Conservation (phyloP, 92 coral and sea anemone species). For the Porites lobata region DNA sequence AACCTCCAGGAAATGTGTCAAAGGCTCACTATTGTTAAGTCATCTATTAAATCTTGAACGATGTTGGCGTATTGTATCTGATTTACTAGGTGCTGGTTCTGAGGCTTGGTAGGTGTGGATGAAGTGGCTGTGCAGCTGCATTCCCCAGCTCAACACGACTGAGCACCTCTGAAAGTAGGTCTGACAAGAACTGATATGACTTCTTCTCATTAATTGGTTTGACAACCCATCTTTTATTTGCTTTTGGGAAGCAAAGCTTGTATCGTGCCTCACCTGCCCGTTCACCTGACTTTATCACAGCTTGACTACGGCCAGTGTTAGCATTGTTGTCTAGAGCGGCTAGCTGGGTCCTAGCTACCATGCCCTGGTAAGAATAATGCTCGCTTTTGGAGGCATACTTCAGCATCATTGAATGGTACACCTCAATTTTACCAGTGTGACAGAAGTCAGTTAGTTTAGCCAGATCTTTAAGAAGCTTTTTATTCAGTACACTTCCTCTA, state of each 20-base stretch:
- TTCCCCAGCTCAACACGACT: conserved; percentile 1
- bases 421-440: conserved; percentile 71
- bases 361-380: conserved; percentile 62
- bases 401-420: conserved; percentile 71
- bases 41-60: conserved; percentile 38
- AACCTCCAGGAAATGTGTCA: no score
- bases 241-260: conserved; percentile 44
- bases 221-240: conserved; percentile 34
- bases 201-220: conserved; percentile 58
- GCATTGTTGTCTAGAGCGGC: conserved; percentile 73
- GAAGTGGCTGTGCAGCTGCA: conserved; percentile 12
- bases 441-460: conserved; percentile 69
- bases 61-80: conserved; percentile 35
- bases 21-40: background rate
- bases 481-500: conserved; percentile 33
- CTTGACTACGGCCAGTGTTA: conserved; percentile 51
- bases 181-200: conserved; percentile 36
- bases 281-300: conserved; percentile 50
- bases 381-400: conserved; percentile 70
- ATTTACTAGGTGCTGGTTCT: conserved; percentile 51
- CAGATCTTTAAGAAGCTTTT: conserved; percentile 64
- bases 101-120: conserved; percentile 32
- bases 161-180: conserved; percentile 39
- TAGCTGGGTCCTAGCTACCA: conserved; percentile 69
- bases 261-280: conserved; percentile 31